Percentiles rank a stretch among this genome's conserved stretches.
phyloP scores from a whole-genome alignment of 2,797 vertebrate genomes.

The Tadarida brasiliensis region DNA sequence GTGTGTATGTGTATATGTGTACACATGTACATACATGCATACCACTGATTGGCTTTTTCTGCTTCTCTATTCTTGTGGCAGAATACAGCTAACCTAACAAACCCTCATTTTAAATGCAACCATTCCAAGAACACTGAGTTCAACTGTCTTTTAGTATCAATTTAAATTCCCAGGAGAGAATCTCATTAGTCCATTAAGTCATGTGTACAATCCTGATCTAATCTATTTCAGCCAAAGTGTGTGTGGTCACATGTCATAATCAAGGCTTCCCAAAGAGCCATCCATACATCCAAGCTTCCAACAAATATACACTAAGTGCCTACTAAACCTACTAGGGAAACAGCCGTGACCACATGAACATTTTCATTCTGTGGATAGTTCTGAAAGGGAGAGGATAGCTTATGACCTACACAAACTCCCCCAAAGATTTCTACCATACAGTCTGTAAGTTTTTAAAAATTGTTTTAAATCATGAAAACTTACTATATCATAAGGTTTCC shows the following conservation, averaged over 20 bases:
- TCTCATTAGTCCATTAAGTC: background rate
- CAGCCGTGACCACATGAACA: background rate
- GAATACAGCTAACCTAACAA: background rate
- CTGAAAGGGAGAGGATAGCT: background rate
- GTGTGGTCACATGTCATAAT: background rate
- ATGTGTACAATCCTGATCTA: background rate
- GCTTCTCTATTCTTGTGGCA: background rate
- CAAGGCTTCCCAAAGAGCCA: background rate
- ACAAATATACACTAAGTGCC: background rate
- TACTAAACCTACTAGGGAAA: background rate
- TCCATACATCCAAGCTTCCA: background rate
- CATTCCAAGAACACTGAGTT: conserved; percentile 11
- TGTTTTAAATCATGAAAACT: conserved; percentile 20
- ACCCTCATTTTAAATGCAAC: conserved; percentile 16
- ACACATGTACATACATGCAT: background rate
- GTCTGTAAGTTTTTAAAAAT: background rate
- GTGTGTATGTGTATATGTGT: too few species aligned
- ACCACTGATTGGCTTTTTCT: background rate
- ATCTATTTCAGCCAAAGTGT: background rate
- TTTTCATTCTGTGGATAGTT: background rate
- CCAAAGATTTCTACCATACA: conserved; percentile 4
- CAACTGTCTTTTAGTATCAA: background rate
- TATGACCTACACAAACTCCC: background rate
- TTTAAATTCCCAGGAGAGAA: background rate
- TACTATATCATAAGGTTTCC: background rate